phyloP scores from a whole-genome alignment of 2,797 vertebrate genomes.

The Borostomias antarcticus region DNA sequence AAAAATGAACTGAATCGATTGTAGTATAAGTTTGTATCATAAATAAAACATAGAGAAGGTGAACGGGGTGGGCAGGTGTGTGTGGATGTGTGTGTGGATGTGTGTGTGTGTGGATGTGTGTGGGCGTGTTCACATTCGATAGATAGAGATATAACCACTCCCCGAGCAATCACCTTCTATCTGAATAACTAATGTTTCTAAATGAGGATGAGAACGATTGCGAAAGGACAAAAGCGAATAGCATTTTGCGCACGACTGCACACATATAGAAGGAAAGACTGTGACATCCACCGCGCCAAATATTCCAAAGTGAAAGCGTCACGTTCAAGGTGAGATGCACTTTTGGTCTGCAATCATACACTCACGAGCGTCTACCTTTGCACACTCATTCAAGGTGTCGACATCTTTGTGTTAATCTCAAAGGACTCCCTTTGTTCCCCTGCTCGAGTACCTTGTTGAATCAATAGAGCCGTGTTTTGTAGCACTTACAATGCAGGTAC shows the following conservation, averaged over 20 bases:
- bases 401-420: conserved; percentile 29
- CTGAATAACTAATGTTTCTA: conserved; percentile 53
- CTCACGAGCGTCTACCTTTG: conserved; percentile 2
- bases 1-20: too few species aligned
- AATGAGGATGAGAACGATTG: conserved; percentile 61
- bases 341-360: neutral
- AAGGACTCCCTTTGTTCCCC: too few species aligned
- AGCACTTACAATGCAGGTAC: neutral
- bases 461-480: too few species aligned
- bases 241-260: conserved; percentile 59
- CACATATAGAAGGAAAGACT: conserved; percentile 31
- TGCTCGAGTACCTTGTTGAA: neutral
- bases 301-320: conserved; percentile 33
- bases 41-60: neutral
- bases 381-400: conserved; percentile 6
- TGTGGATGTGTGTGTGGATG: neutral
- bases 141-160: conserved; percentile 36
- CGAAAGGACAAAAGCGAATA: conserved; percentile 66
- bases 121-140: neutral
- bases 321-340: conserved; percentile 2
- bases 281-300: conserved; percentile 24
- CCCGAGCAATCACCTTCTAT: conserved; percentile 53
- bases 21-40: too few species aligned
- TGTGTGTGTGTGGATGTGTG: conserved; percentile 9
- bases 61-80: neutral